These are phyloP conservation scores for Limnephilus rhombicus DNA, from an alignment of 2,888 invertebrate species.

Conservation along the genomic window DNA sequence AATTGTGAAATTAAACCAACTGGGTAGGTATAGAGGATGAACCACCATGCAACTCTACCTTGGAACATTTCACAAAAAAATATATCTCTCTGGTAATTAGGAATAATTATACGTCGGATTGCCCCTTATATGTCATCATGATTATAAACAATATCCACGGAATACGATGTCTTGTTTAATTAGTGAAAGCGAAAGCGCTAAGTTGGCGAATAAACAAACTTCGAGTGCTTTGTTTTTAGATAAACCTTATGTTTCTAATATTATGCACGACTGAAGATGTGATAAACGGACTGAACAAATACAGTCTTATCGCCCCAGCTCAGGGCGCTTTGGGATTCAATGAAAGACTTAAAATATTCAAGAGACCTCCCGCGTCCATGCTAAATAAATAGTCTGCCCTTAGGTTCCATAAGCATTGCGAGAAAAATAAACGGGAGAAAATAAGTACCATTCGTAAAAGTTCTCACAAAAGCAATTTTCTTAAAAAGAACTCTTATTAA, in stretches of 20 bases:
- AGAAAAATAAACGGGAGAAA: not conserved
- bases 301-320: not conserved
- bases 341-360: not conserved
- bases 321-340: constrained; percentile 1
- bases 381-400: not conserved
- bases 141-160: not conserved
- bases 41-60: too few species aligned
- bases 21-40: too few species aligned
- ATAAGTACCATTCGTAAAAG: not conserved
- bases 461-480: not conserved
- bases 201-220: not conserved
- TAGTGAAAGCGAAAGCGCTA: not conserved
- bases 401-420: not conserved
- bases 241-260: not conserved
- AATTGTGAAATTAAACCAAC: too few species aligned
- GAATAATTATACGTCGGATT: too few species aligned
- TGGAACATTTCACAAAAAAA: too few species aligned
- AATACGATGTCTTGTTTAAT: not conserved
- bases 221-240: not conserved
- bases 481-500: not conserved
- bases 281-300: not conserved
- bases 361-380: not conserved
- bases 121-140: not conserved
- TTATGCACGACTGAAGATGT: not conserved
- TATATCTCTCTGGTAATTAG: too few species aligned